phyloP scores from a whole-genome alignment of 2,113 vertebrate genomes.

The Riparia riparia region DNA sequence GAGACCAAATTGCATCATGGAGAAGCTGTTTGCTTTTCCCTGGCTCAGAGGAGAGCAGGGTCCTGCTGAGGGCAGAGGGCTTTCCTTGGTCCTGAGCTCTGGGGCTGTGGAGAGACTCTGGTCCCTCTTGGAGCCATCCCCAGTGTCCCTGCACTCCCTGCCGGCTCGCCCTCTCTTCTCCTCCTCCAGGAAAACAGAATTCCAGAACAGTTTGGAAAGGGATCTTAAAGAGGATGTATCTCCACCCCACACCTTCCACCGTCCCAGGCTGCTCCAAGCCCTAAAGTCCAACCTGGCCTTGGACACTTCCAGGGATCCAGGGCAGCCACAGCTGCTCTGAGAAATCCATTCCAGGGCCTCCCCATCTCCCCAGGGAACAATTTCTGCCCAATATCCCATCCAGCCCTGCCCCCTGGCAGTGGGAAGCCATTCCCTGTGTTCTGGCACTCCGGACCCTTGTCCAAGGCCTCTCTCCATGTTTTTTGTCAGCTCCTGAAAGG shows the following conservation, averaged over 20 bases:
- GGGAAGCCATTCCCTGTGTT: background rate
- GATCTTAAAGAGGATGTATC: background rate
- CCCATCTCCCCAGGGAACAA: background rate
- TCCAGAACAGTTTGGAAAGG: background rate
- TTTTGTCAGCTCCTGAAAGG: background rate
- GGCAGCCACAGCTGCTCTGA: background rate
- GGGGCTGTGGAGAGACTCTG: background rate
- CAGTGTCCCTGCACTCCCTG: accelerated
- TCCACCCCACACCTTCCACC: background rate
- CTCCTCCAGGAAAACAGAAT: background rate
- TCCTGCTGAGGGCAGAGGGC: background rate
- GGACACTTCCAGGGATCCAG: background rate
- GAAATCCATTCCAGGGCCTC: background rate
- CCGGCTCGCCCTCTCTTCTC: background rate
- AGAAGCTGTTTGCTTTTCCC: background rate
- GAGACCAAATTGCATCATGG: background rate
- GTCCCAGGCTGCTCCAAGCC: background rate
- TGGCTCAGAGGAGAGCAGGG: background rate
- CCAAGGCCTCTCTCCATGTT: background rate
- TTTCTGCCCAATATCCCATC: background rate
- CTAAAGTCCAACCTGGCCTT: accelerated
- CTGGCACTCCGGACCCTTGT: accelerated
- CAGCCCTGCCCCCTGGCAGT: accelerated
- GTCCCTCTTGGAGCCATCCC: background rate
- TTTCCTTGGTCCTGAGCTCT: background rate